Percentiles rank a stretch among this genome's conserved stretches.
phyloP scores from a whole-genome alignment of 2,888 invertebrate genomes.

The Agrypnus murinus region DNA sequence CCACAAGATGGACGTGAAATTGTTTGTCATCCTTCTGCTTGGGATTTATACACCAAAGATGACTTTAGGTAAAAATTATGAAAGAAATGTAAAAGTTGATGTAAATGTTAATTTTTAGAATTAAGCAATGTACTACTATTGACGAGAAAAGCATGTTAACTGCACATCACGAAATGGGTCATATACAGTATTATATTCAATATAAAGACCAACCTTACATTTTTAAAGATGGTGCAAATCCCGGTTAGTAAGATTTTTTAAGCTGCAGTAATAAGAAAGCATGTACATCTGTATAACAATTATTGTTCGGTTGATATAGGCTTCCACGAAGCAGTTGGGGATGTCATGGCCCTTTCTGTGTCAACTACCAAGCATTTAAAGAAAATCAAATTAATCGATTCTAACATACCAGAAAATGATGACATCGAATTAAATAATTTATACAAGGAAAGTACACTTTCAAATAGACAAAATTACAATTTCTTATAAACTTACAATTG shows the following conservation, averaged over 20 bases:
- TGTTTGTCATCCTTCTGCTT: constrained; percentile 91
- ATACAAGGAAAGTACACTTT: constrained; percentile 73
- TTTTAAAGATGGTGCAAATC: constrained; percentile 94
- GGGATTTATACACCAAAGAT: constrained; percentile 88
- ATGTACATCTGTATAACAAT: no score
- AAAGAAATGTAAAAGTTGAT: no score
- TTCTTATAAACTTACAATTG: no score
- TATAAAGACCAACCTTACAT: constrained; percentile 88
- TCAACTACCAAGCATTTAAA: constrained; percentile 78
- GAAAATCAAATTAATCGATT: constrained; percentile 77
- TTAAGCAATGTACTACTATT: constrained; percentile 91
- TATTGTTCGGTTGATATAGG: constrained; percentile 63
- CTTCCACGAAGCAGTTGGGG: constrained; percentile 79
- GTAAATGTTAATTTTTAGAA: no score
- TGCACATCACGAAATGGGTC: constrained; percentile 94
- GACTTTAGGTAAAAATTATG: constrained; percentile 86
- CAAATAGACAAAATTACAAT: no score
- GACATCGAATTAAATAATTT: constrained; percentile 77
- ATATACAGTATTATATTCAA: constrained; percentile 90
- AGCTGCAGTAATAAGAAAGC: no score
- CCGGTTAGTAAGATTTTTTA: constrained; percentile 83
- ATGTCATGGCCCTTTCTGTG: constrained; percentile 75
- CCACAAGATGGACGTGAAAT: constrained; percentile 81
- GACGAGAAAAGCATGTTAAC: constrained; percentile 90
- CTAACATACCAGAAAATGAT: constrained; percentile 76